These are phyloP conservation scores for Laspeyria flexula DNA, from an alignment of 2,888 invertebrate species.

Conservation along the genomic window DNA sequence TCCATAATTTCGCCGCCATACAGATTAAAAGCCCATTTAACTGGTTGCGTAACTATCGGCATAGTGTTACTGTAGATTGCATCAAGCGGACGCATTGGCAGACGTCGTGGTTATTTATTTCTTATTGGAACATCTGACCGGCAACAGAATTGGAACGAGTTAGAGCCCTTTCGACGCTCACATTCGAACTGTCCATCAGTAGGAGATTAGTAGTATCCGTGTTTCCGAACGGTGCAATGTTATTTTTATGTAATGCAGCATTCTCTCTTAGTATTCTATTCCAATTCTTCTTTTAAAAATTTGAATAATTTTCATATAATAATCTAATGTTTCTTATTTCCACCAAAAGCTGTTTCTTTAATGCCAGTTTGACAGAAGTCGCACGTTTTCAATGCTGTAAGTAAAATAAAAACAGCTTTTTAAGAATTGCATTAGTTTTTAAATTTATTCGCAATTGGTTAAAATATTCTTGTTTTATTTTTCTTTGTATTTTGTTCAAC, in stretches of 20 bases:
- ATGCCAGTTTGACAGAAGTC: too few relatives aligned
- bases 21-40: conserved; percentile 36
- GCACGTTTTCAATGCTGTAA: too few relatives aligned
- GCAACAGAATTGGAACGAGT: conserved; percentile 45
- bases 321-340: too few relatives aligned
- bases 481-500: too few relatives aligned
- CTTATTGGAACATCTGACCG: conserved; percentile 54
- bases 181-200: conserved; percentile 12
- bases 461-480: too few relatives aligned
- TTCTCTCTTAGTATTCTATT: background rate
- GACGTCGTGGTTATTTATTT: conserved; percentile 71
- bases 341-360: too few relatives aligned
- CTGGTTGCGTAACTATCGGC: conserved; percentile 35
- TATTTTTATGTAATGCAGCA: background rate
- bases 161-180: conserved; percentile 40
- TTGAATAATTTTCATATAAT: too few relatives aligned
- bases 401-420: too few relatives aligned
- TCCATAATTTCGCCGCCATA: conserved; percentile 9
- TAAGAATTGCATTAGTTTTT: too few relatives aligned
- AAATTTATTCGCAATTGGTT: too few relatives aligned
- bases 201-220: conserved; percentile 1
- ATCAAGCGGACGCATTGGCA: conserved; percentile 69
- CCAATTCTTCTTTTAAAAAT: too few relatives aligned
- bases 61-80: conserved; percentile 41
- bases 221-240: background rate